phyloP scores from a whole-genome alignment of 2,797 vertebrate genomes.

The Trematomus bernacchii region DNA sequence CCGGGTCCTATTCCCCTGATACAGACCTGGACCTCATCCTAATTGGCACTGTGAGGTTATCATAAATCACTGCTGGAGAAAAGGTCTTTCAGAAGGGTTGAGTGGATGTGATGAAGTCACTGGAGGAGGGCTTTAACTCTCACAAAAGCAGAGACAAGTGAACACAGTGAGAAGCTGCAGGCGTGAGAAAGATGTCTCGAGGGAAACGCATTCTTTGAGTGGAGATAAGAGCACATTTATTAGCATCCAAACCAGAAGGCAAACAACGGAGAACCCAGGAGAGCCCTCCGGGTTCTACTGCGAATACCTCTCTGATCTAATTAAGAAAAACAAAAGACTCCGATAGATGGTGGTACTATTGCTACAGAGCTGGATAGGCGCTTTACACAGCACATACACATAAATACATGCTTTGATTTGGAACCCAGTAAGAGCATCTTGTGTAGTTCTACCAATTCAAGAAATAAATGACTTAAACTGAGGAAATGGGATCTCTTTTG shows the following conservation, averaged over 20 bases:
- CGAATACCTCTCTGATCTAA: slow-evolving; percentile 61
- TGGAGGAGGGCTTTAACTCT: slow-evolving; percentile 47
- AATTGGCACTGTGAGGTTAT: slow-evolving; percentile 28
- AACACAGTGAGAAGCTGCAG: slow-evolving; percentile 54
- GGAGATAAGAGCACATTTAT: slow-evolving; percentile 65
- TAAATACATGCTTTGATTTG: slow-evolving; percentile 16
- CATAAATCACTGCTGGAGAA: slow-evolving; percentile 14
- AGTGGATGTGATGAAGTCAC: slow-evolving; percentile 44
- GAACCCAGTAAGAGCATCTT: slow-evolving; percentile 6
- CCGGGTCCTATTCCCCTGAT: slow-evolving; percentile 13
- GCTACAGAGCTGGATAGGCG: slow-evolving; percentile 27
- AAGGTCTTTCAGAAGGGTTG: slow-evolving; percentile 22
- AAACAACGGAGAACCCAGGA: slow-evolving; percentile 45
- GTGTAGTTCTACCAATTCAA: slow-evolving; percentile 9
- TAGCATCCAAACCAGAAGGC: slow-evolving; percentile 53
- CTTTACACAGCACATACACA: slow-evolving; percentile 26
- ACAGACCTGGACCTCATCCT: slow-evolving; percentile 20
- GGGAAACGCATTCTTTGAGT: slow-evolving; percentile 33
- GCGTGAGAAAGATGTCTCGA: slow-evolving; percentile 26
- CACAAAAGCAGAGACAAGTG: slow-evolving; percentile 40
- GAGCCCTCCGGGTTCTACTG: slow-evolving; percentile 23
- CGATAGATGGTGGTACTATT: slow-evolving; percentile 30
- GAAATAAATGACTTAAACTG: slow-evolving; percentile 32
- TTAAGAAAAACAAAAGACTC: slow-evolving; percentile 34
- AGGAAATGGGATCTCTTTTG: slow-evolving; percentile 11